Evolutionary conservation across 2,113 vertebrate genomes (phyloP).

Genomic region (Eidolon helvum): DNA sequence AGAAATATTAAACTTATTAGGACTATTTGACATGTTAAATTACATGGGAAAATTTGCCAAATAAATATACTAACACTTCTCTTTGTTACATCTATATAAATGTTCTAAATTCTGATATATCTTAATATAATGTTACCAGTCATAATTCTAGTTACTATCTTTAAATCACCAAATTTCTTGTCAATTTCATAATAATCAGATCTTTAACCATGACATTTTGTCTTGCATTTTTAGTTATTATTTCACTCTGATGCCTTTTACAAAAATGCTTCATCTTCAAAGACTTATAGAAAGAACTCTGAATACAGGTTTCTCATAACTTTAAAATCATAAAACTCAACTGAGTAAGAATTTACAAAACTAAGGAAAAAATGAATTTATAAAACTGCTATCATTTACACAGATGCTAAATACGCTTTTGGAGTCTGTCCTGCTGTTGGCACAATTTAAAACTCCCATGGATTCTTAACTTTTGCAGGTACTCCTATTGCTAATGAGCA

Average conservation of each 20-base stretch:
- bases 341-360: neutral
- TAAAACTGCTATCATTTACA: neutral
- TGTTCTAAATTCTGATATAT: neutral
- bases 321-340: neutral
- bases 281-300: neutral
- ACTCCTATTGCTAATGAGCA: neutral
- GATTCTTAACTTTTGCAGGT: neutral
- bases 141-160: neutral
- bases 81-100: neutral
- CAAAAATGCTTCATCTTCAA: neutral
- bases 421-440: neutral
- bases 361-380: neutral
- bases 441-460: neutral
- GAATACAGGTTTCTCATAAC: neutral
- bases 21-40: neutral
- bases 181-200: neutral
- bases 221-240: neutral
- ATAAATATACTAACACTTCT: neutral
- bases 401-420: neutral
- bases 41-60: neutral
- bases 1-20: neutral
- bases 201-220: neutral
- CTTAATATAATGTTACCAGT: neutral
- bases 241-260: neutral
- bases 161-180: neutral